Conservation (phyloP, 1,140 invertebrate genomes). For the Ooceraea biroi region DNA sequence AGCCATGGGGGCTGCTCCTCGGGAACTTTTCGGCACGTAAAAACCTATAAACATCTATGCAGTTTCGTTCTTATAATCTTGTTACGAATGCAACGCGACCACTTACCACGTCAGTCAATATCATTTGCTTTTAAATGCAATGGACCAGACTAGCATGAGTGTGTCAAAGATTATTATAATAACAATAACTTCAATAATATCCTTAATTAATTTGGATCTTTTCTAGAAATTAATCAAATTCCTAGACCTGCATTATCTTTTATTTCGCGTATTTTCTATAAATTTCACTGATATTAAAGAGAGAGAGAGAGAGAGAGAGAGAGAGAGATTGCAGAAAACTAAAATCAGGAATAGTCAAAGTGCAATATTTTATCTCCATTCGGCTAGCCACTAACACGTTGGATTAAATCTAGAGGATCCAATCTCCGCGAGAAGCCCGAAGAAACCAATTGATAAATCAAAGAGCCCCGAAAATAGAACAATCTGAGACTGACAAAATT, state of each 20-base stretch:
- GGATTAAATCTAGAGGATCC: constrained; percentile 43
- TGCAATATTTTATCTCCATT: constrained; percentile 38
- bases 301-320: background rate
- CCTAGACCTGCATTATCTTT: background rate
- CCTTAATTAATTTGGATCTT: constrained; percentile 9
- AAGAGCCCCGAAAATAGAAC: constrained; percentile 71
- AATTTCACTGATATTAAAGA: constrained; percentile 2
- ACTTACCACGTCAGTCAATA: background rate
- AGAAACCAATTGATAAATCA: constrained; percentile 81
- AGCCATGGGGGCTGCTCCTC: constrained; percentile 57
- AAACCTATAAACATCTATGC: constrained; percentile 43
- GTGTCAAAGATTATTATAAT: background rate
- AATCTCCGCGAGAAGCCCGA: constrained; percentile 49
- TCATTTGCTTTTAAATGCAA: background rate
- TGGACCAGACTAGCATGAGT: background rate
- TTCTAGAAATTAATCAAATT: background rate
- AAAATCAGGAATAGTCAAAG: background rate
- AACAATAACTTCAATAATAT: background rate
- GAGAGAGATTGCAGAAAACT: background rate
- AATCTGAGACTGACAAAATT: constrained; percentile 68
- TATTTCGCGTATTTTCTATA: background rate
- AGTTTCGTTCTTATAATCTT: background rate
- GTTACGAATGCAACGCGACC: background rate
- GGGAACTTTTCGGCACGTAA: constrained; percentile 69
- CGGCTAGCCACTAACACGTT: background rate